phyloP scores from a whole-genome alignment of 2,113 vertebrate species.

The Macquaria australasica region DNA sequence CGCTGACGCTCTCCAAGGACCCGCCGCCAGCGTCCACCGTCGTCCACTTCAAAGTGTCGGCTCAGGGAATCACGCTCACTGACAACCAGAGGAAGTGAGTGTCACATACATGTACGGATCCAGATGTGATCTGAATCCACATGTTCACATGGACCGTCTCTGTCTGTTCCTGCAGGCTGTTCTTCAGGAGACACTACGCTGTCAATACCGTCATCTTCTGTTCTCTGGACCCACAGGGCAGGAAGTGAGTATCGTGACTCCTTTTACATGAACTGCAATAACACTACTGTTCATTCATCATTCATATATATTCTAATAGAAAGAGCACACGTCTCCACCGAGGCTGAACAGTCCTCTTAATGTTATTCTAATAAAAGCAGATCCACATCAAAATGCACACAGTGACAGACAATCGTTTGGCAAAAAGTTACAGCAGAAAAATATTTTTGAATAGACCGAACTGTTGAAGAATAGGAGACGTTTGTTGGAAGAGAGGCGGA shows the following conservation, averaged over 20 bases:
- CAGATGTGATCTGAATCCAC: neutral
- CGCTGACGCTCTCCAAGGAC: conserved; percentile 85
- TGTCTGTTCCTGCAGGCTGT: conserved; percentile 84
- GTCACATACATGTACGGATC: neutral
- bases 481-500: too few relatives aligned
- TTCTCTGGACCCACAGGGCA: conserved; percentile 92
- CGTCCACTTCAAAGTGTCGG: conserved; percentile 97
- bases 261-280: neutral
- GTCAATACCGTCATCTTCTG: conserved; percentile 94
- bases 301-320: neutral
- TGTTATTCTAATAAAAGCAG: neutral
- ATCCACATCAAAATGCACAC: too few relatives aligned
- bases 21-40: conserved; percentile 89
- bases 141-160: neutral
- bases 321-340: neutral
- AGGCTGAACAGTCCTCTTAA: neutral
- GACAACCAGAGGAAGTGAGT: conserved; percentile 98
- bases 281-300: neutral
- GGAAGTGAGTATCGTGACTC: conserved; percentile 88
- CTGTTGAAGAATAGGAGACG: neutral
- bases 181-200: conserved; percentile 94
- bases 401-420: too few relatives aligned
- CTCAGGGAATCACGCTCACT: conserved; percentile 95
- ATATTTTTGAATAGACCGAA: neutral
- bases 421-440: neutral